Evolutionary conservation across 2,113 vertebrate species (phyloP), one percentile per base, ranked within the genome.

Genomic region (Lepisosteus oculatus): DNA sequence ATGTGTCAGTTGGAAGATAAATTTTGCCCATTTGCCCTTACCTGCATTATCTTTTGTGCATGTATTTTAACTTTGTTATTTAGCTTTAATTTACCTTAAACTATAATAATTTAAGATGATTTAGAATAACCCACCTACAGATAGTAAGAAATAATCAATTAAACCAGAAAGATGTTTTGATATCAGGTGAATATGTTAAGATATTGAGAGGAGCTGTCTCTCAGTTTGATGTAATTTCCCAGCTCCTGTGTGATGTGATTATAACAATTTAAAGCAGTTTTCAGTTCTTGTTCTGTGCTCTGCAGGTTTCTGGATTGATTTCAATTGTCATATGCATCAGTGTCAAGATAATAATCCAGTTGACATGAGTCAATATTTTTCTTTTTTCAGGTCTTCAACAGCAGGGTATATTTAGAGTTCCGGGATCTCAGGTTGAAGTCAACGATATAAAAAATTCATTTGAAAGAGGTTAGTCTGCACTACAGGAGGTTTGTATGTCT

Each of bases 381-480:
- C 77, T 72, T 57, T 56, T 80, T 81, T 43, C 85, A 99, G 97
- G 97, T 81, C 94, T 99, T 63, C 97, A 99, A 84, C 97, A 99
- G 68, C 95, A 99, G 85, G 97, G 97, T 70, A 98, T 99, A 86
- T 99, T 99, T 87, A 84, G 97, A 80, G 96, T 99, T 79, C 97
- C 97, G 6, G 97, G 97, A 83, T 98, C 97, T 78, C 97, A 98
- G 84, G 93, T 98, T 59, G 97, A 99, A 92, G 97, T 99, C 80
- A 99, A 98, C 1, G 97, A 99, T 85, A 98, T 99, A 88, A 99
- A 98, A 89, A 99, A 99, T 84, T 97, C 97, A 8, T 99, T 99
- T 87, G 97, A 98, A 84, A 94, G 97, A 97, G 97, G 97, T 98
- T 71, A 71, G 94, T 90, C 17, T 74, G 77, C 17, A 66, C 17